These are phyloP conservation scores for Silvanus unidentatus DNA, from an alignment of 2,888 invertebrate genomes.

Conservation along the genomic window DNA sequence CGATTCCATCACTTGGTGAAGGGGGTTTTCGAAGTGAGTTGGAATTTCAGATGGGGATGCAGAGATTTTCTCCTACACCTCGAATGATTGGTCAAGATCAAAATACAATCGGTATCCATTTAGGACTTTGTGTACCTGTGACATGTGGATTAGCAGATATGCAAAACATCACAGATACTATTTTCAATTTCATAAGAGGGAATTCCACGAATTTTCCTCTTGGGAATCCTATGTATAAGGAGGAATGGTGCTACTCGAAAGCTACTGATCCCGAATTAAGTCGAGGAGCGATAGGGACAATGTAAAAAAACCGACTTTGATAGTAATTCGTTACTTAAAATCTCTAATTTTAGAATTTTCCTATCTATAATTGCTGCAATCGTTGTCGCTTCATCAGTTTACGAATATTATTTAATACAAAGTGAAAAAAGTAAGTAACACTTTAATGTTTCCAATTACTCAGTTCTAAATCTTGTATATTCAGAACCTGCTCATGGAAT, in stretches of 20 bases:
- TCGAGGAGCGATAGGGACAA: conserved; percentile 10
- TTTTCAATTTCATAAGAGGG: too few species aligned
- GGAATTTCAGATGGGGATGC: too few species aligned
- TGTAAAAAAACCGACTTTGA: conserved; percentile 4
- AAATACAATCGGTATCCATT: not conserved
- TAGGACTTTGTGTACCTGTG: conserved; percentile 10
- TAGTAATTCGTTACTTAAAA: not conserved
- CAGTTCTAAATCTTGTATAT: conserved; percentile 1
- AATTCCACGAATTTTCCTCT: not conserved
- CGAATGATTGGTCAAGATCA: not conserved
- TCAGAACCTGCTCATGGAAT: conserved; percentile 8
- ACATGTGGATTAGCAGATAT: conserved; percentile 7
- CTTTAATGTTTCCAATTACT: not conserved
- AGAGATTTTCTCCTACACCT: not conserved
- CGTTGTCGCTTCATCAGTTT: conserved; percentile 1
- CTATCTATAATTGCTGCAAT: conserved; percentile 1
- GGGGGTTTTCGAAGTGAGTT: not conserved
- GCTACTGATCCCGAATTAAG: conserved; percentile 10
- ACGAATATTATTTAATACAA: conserved; percentile 3
- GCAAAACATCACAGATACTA: not conserved
- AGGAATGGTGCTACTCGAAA: conserved; percentile 12
- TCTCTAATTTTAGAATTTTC: not conserved
- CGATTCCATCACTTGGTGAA: not conserved
- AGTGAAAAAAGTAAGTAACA: not conserved
- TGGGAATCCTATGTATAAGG: not conserved